These are phyloP conservation scores for Zosterops borbonicus DNA, from an alignment of 2,113 vertebrate species.

Conservation along the genomic window DNA sequence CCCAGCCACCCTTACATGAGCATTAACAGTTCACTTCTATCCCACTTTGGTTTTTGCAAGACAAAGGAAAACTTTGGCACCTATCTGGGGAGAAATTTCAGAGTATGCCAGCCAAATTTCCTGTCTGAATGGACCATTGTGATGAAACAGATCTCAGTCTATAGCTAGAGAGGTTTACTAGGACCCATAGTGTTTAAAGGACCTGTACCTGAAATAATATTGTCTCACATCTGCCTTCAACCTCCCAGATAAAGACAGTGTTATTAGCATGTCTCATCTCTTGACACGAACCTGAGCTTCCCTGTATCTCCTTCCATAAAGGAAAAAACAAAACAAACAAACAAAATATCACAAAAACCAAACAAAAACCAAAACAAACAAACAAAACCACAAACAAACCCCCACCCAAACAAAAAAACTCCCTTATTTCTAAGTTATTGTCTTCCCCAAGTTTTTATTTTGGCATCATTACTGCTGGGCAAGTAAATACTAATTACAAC, in stretches of 20 bases:
- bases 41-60: background rate
- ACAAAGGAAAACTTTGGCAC: background rate
- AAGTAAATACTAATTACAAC: background rate
- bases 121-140: background rate
- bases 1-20: accelerated
- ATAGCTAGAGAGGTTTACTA: background rate
- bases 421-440: background rate
- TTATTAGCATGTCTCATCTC: background rate
- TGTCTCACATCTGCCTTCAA: background rate
- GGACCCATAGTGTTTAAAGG: background rate
- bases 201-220: background rate
- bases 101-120: background rate
- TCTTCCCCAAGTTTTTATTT: background rate
- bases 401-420: no score
- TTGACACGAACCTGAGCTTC: background rate
- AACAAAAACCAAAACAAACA: no score
- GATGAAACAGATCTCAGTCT: background rate
- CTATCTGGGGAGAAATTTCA: background rate
- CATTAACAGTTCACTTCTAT: background rate
- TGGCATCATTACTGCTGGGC: background rate
- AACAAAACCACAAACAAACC: no score
- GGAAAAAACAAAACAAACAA: background rate
- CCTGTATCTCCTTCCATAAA: background rate
- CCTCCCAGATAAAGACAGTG: background rate
- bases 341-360: no score